These are phyloP conservation scores for Epinephelus fuscoguttatus DNA, from an alignment of 2,113 vertebrate species.

Conservation along the genomic window DNA sequence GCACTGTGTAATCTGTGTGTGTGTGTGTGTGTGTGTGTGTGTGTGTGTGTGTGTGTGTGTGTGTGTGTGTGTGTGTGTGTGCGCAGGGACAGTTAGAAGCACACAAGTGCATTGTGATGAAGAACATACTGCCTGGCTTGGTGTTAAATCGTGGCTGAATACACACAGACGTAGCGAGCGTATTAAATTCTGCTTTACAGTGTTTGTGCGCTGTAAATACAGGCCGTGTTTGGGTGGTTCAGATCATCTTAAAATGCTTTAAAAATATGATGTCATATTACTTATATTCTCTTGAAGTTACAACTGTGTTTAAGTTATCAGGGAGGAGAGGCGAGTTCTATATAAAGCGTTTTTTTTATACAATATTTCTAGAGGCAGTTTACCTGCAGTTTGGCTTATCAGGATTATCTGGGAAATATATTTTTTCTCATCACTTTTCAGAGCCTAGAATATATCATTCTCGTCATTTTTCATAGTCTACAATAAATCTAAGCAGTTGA, in stretches of 20 bases:
- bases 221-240: constrained; percentile 34
- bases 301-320: not conserved
- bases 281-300: not conserved
- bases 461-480: not conserved
- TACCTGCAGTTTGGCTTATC: not conserved
- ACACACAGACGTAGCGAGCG: constrained; percentile 32
- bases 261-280: not conserved
- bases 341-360: not conserved
- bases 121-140: constrained; percentile 54
- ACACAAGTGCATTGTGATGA: constrained; percentile 57
- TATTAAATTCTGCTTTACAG: constrained; percentile 51
- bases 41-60: constrained; percentile 28
- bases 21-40: constrained; percentile 19
- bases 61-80: constrained; percentile 31
- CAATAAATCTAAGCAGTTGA: constrained; percentile 32
- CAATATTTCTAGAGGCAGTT: not conserved
- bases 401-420: constrained; percentile 7
- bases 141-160: constrained; percentile 64
- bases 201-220: constrained; percentile 43
- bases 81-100: constrained; percentile 18
- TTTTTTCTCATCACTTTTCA: constrained; percentile 4
- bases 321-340: not conserved
- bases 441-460: constrained; percentile 8
- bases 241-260: constrained; percentile 22
- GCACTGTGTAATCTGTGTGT: constrained; percentile 30